phyloP scores from a whole-genome alignment of 2,797 vertebrate species.

The Mastacembelus armatus region DNA sequence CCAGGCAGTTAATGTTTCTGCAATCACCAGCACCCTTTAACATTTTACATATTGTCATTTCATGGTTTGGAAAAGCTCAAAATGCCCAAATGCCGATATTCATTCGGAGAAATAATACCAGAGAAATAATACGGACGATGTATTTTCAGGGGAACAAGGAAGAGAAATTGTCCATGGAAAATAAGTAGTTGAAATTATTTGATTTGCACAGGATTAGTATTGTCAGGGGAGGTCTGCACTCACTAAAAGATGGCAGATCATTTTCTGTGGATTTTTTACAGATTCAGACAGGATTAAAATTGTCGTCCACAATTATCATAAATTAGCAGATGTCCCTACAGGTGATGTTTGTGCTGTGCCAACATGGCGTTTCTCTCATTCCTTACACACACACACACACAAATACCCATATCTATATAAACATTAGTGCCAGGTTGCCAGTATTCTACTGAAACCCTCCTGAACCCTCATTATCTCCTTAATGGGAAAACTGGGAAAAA shows the following conservation, averaged over 20 bases:
- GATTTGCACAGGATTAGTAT: conserved; percentile 55
- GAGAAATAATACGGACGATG: conserved; percentile 23
- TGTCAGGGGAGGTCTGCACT: conserved; percentile 43
- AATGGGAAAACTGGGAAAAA: too few relatives aligned
- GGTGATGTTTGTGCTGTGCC: conserved; percentile 10
- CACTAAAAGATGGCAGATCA: conserved; percentile 1
- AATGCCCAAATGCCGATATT: not conserved
- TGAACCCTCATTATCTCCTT: not conserved
- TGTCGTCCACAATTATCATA: conserved; percentile 43
- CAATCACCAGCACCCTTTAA: conserved; percentile 3
- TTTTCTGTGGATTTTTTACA: conserved; percentile 22
- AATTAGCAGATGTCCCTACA: conserved; percentile 37
- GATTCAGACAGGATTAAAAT: conserved; percentile 52
- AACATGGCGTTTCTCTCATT: not conserved
- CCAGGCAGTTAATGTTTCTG: not conserved
- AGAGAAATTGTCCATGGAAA: conserved; percentile 6
- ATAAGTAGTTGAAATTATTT: conserved; percentile 45
- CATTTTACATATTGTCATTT: conserved; percentile 3
- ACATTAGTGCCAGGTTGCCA: not conserved
- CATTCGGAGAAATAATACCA: conserved; percentile 30
- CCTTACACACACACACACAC: not conserved
- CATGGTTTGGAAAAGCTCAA: not conserved
- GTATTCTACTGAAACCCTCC: not conserved
- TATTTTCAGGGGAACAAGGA: conserved; percentile 6
- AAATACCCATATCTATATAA: not conserved